Percentiles rank a stretch among this genome's conserved stretches.
These are phyloP conservation scores for Trichoplusia ni DNA, from an alignment of 1,140 invertebrate genomes.

Conservation along the genomic window DNA sequence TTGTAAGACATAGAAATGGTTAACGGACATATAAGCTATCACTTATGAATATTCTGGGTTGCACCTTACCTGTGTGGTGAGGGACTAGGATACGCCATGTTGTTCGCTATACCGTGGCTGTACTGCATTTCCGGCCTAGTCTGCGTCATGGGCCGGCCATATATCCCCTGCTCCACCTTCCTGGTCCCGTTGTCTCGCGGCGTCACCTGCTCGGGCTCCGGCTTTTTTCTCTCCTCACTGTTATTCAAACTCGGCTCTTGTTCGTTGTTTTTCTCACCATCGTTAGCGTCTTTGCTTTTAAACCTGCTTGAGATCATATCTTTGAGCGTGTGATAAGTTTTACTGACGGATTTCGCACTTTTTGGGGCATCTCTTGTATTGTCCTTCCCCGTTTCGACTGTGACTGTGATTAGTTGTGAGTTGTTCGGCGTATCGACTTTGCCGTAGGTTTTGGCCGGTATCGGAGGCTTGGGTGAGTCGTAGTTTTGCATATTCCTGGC, in stretches of 20 bases:
- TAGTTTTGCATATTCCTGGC: constrained; percentile 63
- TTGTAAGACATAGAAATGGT: too few relatives aligned
- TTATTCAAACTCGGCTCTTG: constrained; percentile 84
- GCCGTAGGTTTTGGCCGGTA: constrained; percentile 73
- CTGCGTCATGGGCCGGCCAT: constrained; percentile 83
- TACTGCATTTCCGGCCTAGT: constrained; percentile 78
- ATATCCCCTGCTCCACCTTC: constrained; percentile 81
- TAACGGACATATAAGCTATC: too few relatives aligned
- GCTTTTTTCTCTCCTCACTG: constrained; percentile 82
- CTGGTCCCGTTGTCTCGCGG: constrained; percentile 62
- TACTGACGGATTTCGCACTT: constrained; percentile 85
- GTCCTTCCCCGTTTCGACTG: constrained; percentile 81
- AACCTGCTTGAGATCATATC: constrained; percentile 93
- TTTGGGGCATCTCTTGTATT: constrained; percentile 82
- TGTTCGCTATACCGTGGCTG: constrained; percentile 63
- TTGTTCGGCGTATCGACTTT: constrained; percentile 72
- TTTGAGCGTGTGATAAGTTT: constrained; percentile 92
- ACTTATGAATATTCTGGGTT: background rate
- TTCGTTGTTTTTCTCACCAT: constrained; percentile 80
- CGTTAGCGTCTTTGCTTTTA: constrained; percentile 84
- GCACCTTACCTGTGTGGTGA: constrained; percentile 64
- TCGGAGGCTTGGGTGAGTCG: constrained; percentile 74
- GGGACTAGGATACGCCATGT: constrained; percentile 70
- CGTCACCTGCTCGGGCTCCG: constrained; percentile 52
- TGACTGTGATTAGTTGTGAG: constrained; percentile 77